These are phyloP conservation scores for Heliconius hortense DNA, from an alignment of 2,888 invertebrate genomes.

Conservation along the genomic window DNA sequence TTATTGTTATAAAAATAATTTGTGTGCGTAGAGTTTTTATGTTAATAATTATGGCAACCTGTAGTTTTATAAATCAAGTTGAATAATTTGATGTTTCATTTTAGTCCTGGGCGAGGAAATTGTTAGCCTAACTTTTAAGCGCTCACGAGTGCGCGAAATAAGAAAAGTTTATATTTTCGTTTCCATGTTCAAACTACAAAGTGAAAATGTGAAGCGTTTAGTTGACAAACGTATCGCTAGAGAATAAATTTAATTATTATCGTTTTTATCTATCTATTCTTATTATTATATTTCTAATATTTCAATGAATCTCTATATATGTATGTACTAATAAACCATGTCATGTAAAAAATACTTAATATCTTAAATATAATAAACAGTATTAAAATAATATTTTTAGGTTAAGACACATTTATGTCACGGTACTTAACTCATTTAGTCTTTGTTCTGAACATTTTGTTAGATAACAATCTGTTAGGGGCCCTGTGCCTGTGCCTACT, in stretches of 20 bases:
- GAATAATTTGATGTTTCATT: conserved; percentile 21
- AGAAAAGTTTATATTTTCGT: conserved; percentile 30
- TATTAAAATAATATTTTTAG: background rate
- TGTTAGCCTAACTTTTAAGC: conserved; percentile 23
- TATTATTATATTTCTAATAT: background rate
- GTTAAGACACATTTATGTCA: background rate
- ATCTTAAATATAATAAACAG: too few species aligned
- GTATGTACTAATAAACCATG: background rate
- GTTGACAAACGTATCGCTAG: conserved; percentile 1
- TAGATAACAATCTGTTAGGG: too few species aligned
- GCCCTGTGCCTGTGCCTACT: too few species aligned
- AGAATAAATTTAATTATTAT: background rate
- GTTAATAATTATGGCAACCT: background rate
- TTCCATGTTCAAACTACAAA: conserved; percentile 24
- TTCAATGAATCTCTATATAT: background rate
- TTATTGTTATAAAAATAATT: background rate
- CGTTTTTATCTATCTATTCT: background rate
- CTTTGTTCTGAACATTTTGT: too few species aligned
- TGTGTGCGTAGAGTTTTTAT: background rate
- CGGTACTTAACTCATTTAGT: too few species aligned
- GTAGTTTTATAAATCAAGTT: conserved; percentile 2
- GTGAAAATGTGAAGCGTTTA: background rate
- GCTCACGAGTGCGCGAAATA: conserved; percentile 11
- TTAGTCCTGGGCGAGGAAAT: conserved; percentile 20
- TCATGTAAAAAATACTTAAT: background rate